These are phyloP conservation scores for Elaphurus davidianus DNA, from an alignment of 2,113 vertebrate species.

Conservation along the genomic window DNA sequence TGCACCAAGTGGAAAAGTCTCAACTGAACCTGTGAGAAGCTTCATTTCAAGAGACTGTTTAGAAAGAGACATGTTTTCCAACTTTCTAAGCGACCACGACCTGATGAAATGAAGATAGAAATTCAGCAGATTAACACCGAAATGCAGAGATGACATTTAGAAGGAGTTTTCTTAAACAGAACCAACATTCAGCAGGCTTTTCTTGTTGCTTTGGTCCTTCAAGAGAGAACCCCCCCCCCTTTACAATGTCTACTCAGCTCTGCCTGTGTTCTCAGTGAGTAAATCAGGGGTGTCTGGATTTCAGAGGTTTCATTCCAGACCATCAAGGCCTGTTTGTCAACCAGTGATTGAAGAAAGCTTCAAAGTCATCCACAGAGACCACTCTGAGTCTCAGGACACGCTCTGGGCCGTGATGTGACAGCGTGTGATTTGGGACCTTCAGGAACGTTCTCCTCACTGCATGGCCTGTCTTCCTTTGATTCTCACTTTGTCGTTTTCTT, in stretches of 20 bases:
- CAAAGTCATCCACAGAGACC: fast-evolving
- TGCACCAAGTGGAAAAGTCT: neutral
- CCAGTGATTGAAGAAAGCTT: neutral
- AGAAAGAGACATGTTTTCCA: too few relatives aligned
- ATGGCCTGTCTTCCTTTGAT: fast-evolving
- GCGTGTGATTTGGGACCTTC: fast-evolving
- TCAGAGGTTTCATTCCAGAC: neutral
- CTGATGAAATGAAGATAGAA: too few relatives aligned
- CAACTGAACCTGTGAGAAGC: too few relatives aligned
- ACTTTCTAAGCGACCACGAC: too few relatives aligned
- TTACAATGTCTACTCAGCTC: neutral
- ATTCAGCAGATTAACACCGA: too few relatives aligned
- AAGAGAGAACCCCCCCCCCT: neutral
- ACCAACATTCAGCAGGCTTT: too few relatives aligned
- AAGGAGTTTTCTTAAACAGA: neutral
- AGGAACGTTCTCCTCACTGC: neutral
- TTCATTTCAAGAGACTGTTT: too few relatives aligned
- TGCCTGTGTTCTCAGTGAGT: neutral
- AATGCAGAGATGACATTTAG: neutral
- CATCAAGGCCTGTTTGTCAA: neutral
- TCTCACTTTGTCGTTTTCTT: too few relatives aligned
- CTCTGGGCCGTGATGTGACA: neutral
- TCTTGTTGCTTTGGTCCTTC: neutral
- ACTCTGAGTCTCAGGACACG: too few relatives aligned
- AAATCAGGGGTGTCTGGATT: neutral